Percentiles rank a stretch among this genome's conserved stretches.
These are phyloP conservation scores for Drosophila hydei DNA, from an alignment of 1,140 invertebrate genomes.

Conservation along the genomic window DNA sequence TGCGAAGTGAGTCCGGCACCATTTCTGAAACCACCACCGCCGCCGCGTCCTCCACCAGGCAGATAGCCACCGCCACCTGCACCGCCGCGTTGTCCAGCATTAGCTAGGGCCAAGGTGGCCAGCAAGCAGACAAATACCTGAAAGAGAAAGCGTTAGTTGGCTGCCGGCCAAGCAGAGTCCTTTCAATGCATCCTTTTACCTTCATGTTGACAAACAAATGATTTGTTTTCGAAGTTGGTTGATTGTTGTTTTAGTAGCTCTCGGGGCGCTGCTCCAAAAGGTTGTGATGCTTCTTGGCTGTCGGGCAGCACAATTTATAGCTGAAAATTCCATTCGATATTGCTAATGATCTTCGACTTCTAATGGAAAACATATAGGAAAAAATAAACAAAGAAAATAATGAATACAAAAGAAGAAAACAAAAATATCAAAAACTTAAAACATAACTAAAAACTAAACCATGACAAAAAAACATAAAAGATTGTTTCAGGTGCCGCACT, in stretches of 20 bases:
- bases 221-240: constrained; percentile 18
- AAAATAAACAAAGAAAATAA: constrained; percentile 1
- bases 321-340: constrained; percentile 39
- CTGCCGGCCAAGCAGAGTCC: background rate
- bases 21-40: constrained; percentile 49
- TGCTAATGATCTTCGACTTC: constrained; percentile 59
- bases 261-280: constrained; percentile 55
- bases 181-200: constrained; percentile 16
- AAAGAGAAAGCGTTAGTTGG: background rate
- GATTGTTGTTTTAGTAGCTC: constrained; percentile 32
- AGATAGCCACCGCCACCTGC: constrained; percentile 44
- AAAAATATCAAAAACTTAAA: constrained; percentile 15
- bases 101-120: constrained; percentile 62
- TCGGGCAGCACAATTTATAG: constrained; percentile 64
- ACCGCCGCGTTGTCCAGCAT: constrained; percentile 63
- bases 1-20: constrained; percentile 62
- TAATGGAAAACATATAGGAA: constrained; percentile 2
- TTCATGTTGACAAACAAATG: constrained; percentile 48
- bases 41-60: constrained; percentile 45
- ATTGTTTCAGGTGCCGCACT: background rate
- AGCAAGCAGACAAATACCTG: constrained; percentile 67
- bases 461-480: constrained; percentile 16
- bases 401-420: constrained; percentile 13
- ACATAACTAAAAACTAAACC: constrained; percentile 2
- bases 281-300: constrained; percentile 57